These are phyloP conservation scores for Brachionus plicatilis DNA, from an alignment of 1,140 invertebrate species.

Conservation along the genomic window DNA sequence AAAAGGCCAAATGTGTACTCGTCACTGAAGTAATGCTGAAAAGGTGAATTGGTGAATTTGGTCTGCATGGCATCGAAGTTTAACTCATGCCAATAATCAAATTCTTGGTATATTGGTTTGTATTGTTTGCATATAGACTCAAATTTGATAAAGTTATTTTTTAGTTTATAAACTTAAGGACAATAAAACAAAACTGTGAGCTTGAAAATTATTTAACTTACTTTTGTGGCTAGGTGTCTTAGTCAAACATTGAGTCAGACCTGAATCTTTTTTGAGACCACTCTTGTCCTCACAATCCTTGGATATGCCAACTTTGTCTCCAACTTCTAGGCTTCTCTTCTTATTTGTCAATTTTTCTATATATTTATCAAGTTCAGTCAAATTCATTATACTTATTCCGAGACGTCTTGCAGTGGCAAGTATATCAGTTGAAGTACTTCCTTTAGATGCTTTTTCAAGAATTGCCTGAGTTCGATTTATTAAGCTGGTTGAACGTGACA, in stretches of 20 bases:
- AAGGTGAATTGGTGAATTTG: constrained; percentile 1
- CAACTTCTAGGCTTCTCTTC: background rate
- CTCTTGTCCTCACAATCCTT: background rate
- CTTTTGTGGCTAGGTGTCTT: constrained; percentile 4
- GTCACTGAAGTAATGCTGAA: constrained; percentile 27
- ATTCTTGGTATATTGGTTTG: constrained; percentile 34
- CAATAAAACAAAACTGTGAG: background rate
- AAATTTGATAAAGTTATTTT: constrained; percentile 27
- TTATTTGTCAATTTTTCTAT: constrained; percentile 10
- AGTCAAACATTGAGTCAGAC: background rate
- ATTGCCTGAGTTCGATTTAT: constrained; percentile 36
- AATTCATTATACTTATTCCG: constrained; percentile 14
- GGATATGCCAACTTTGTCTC: background rate
- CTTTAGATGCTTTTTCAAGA: constrained; percentile 27
- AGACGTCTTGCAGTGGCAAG: background rate
- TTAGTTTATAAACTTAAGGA: constrained; percentile 24
- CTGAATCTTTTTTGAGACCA: background rate
- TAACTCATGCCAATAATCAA: constrained; percentile 12
- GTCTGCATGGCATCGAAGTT: background rate
- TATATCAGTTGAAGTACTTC: background rate
- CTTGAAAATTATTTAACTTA: background rate
- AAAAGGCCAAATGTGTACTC: background rate
- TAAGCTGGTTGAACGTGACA: background rate
- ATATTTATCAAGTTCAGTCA: constrained; percentile 5
- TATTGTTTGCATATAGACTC: constrained; percentile 35